Conservation (phyloP, 2,797 vertebrate species). For the Myiothlypis coronata region DNA sequence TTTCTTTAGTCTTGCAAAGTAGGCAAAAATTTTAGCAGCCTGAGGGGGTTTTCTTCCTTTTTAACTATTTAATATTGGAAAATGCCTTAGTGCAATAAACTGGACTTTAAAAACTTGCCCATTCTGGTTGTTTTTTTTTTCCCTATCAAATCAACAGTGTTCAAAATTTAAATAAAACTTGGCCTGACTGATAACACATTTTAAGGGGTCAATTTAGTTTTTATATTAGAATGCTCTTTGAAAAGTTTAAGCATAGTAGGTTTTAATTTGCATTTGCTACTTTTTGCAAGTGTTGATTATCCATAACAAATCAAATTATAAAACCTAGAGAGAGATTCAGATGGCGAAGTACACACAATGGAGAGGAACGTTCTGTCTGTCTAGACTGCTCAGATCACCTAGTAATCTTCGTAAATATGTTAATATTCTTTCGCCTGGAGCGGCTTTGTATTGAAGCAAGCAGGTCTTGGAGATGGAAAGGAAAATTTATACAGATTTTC, state of each 20-base stretch:
- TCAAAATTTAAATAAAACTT: neutral
- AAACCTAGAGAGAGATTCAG: neutral
- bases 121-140: neutral
- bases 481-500: constrained; percentile 38
- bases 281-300: neutral
- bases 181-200: neutral
- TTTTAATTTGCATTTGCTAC: neutral
- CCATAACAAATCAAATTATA: constrained; percentile 4
- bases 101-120: neutral
- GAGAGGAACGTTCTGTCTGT: constrained; percentile 2
- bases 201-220: neutral
- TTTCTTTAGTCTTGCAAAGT: constrained; percentile 59
- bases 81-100: neutral
- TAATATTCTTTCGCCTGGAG: constrained; percentile 37
- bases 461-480: constrained; percentile 10
- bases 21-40: constrained; percentile 57
- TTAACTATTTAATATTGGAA: constrained; percentile 11
- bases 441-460: neutral
- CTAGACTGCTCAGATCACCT: constrained; percentile 24
- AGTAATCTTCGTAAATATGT: constrained; percentile 46
- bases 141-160: accelerated
- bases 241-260: neutral
- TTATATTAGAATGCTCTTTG: neutral
- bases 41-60: constrained; percentile 21
- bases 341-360: neutral